These are phyloP conservation scores for Myotis brandtii DNA, from an alignment of 2,113 vertebrate genomes.

Conservation along the genomic window DNA sequence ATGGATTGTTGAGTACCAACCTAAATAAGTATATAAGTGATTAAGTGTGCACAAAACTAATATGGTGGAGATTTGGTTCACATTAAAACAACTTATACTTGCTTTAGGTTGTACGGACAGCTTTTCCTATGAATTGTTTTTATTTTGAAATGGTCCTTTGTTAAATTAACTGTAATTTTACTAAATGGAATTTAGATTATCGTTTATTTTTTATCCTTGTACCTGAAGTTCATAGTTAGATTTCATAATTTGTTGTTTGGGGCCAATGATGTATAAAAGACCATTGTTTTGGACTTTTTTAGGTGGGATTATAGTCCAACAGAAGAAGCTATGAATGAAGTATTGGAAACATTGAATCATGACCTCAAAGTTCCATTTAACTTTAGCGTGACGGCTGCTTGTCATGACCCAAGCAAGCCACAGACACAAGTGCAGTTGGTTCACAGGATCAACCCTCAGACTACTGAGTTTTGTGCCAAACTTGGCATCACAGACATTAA, in stretches of 20 bases:
- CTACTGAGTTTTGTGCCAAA: slow-evolving; percentile 95
- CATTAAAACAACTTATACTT: neutral
- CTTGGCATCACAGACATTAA: slow-evolving; percentile 95
- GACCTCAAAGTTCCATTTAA: slow-evolving; percentile 93
- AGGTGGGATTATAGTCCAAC: slow-evolving; percentile 97
- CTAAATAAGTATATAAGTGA: neutral
- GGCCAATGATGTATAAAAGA: slow-evolving; percentile 1
- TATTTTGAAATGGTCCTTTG: slow-evolving; percentile 46
- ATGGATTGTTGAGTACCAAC: neutral
- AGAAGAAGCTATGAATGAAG: slow-evolving; percentile 91
- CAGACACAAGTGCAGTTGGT: slow-evolving; percentile 85
- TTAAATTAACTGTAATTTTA: slow-evolving; percentile 42
- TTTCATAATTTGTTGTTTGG: slow-evolving; percentile 3
- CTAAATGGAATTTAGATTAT: slow-evolving; percentile 42
- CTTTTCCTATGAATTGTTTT: slow-evolving; percentile 40
- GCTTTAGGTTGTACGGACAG: neutral
- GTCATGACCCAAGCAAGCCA: slow-evolving; percentile 90
- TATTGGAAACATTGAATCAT: slow-evolving; percentile 90
- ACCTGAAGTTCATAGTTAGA: neutral
- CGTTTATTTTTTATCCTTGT: slow-evolving; percentile 33
- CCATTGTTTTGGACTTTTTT: slow-evolving; percentile 25
- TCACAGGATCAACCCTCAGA: slow-evolving; percentile 94
- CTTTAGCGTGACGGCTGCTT: slow-evolving; percentile 90
- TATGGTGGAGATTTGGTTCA: neutral
- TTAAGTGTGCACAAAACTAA: neutral